Evolutionary conservation across 2,113 vertebrate species (phyloP).

Genomic region (Gymnogyps californianus): DNA sequence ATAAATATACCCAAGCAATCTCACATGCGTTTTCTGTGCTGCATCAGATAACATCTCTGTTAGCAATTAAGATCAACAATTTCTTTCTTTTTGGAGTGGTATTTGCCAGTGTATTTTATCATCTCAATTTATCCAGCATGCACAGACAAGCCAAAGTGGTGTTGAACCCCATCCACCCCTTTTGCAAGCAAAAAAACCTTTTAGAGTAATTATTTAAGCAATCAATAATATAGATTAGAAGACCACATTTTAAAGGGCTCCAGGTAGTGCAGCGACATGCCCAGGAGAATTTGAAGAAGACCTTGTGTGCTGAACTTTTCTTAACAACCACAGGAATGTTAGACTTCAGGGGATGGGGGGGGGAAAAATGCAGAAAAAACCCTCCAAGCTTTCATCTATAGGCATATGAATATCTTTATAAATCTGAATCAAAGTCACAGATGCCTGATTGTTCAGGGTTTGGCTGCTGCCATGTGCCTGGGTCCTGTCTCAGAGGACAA

Average conservation of each 20-base stretch:
- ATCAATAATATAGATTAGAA: neutral
- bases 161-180: neutral
- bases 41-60: neutral
- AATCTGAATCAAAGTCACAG: neutral
- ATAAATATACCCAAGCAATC: neutral
- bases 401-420: neutral
- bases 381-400: neutral
- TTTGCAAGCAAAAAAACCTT: neutral
- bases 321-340: neutral
- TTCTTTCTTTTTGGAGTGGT: neutral
- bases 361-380: neutral
- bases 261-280: neutral
- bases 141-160: neutral
- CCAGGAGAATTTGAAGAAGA: neutral
- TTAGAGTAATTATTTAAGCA: neutral
- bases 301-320: neutral
- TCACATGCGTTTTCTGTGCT: neutral
- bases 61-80: neutral
- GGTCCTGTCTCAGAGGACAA: neutral
- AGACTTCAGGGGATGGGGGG: neutral
- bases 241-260: neutral
- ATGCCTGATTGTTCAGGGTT: neutral
- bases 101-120: neutral
- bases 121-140: neutral
- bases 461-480: neutral